Evolutionary conservation across 2,113 vertebrate species (phyloP).

Genomic region (Buteo buteo): DNA sequence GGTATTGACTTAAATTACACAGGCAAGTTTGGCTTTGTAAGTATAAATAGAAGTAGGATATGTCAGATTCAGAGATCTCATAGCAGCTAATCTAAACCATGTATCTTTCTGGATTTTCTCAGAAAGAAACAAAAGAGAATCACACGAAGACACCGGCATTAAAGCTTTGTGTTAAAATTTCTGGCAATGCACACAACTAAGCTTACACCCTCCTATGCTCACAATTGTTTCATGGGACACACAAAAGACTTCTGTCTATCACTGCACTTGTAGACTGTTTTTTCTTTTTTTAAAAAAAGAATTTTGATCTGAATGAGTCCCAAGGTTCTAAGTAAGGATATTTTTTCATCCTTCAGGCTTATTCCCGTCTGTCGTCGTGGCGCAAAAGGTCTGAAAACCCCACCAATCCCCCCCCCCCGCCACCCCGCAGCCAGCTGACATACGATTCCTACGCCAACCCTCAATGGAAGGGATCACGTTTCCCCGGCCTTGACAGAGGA

Average conservation of each 20-base stretch:
- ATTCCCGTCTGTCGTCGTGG: background rate
- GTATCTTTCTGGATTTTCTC: background rate
- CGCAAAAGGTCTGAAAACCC: background rate
- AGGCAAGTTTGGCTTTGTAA: background rate
- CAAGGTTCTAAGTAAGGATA: background rate
- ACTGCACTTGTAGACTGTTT: background rate
- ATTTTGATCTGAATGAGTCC: background rate
- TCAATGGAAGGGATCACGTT: constrained; percentile 24
- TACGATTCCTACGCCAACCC: background rate
- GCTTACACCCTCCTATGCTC: background rate
- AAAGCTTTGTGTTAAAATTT: background rate
- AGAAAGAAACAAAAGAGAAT: background rate
- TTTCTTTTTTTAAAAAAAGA: background rate
- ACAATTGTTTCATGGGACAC: background rate
- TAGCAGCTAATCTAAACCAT: background rate
- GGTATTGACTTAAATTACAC: background rate
- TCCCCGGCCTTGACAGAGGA: background rate
- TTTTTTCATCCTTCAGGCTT: background rate
- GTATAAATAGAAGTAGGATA: background rate
- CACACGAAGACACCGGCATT: background rate
- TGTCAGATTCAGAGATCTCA: background rate
- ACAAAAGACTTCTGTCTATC: background rate
- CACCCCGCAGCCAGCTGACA: background rate
- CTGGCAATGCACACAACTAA: background rate
- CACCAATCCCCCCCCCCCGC: background rate